These are phyloP conservation scores for Grammomys surdaster DNA, from an alignment of 2,113 vertebrate genomes.

Conservation along the genomic window DNA sequence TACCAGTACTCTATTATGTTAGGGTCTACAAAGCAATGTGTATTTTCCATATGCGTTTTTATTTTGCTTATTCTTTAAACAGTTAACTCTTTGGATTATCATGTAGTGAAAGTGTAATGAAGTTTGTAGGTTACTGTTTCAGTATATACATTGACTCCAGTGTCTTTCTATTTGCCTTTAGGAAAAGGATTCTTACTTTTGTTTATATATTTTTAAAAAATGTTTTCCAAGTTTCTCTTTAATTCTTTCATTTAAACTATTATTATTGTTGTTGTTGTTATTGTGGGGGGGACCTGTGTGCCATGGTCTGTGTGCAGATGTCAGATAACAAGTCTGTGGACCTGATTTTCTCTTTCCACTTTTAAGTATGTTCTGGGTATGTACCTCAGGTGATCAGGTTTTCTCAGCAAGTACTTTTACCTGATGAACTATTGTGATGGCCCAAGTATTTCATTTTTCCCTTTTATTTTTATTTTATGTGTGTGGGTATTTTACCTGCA, in stretches of 20 bases:
- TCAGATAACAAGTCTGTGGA: background rate
- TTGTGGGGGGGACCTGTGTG: background rate
- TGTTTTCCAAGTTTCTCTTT: background rate
- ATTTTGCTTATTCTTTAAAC: background rate
- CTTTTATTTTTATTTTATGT: background rate
- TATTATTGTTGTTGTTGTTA: background rate
- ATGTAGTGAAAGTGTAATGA: background rate
- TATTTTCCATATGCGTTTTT: background rate
- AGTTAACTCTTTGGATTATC: background rate
- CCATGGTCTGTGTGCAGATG: background rate
- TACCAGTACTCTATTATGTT: background rate
- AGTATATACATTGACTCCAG: background rate
- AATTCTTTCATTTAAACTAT: background rate
- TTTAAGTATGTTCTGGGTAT: background rate
- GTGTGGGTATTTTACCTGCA: background rate
- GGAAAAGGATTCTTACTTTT: background rate
- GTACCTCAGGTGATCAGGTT: no score
- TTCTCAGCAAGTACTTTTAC: background rate
- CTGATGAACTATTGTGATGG: no score
- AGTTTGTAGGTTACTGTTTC: background rate
- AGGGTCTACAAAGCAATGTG: background rate
- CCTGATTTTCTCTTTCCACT: background rate
- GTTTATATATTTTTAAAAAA: background rate
- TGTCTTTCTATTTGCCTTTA: background rate
- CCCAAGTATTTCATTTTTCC: background rate